Evolutionary conservation across 2,797 vertebrate genomes (phyloP), one percentile per base, ranked within the genome.

Genomic region (Avahi laniger): DNA sequence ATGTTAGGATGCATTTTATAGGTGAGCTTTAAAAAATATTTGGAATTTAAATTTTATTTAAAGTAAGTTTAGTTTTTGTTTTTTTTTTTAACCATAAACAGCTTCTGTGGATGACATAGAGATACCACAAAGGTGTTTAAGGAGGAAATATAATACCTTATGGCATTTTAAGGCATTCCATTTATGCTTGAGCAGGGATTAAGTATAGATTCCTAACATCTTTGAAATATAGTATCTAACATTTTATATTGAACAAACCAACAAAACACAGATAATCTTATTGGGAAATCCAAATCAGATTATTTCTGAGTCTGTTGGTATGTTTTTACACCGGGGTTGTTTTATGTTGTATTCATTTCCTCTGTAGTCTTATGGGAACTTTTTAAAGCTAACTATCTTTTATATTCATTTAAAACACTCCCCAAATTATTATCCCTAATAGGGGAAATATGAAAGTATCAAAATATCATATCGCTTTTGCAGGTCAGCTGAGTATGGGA

Each of bases 31-130:
- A 48, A 85, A 95, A 78, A 80, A 48, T 75, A 89, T 48, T 96
- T 94, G 28, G 30, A 96, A 79, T 92, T 90, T 88, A 28, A 57
- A 43, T 92, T 85, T 88, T 83, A 63, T 65, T 89, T 91, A 69
- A 78, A 93, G 38, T 24, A 87, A 76, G 6, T 82, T 83, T 92
- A 26, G 54, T 57, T 57, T 24, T 48, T 2, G 12, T 48, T 9
- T 12, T 82, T 82, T 92, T 85, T 75, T 90, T 75, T 84, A 72
- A 35, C 63, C 54, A 84, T 48, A 3, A 72, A 38, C 6, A 80
- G 33, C 70, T 70, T 11, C 69, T 86, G 2, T 28, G 15, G 84
- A 26, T 92, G 63, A 89, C 46, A 76, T 30, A 26, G 18, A 67
- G 24, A 30, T 82, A 9, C 4, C 38, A 57, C 26, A 61, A 41